phyloP scores from a whole-genome alignment of 2,113 vertebrate species.

The Xiphophorus couchianus region DNA sequence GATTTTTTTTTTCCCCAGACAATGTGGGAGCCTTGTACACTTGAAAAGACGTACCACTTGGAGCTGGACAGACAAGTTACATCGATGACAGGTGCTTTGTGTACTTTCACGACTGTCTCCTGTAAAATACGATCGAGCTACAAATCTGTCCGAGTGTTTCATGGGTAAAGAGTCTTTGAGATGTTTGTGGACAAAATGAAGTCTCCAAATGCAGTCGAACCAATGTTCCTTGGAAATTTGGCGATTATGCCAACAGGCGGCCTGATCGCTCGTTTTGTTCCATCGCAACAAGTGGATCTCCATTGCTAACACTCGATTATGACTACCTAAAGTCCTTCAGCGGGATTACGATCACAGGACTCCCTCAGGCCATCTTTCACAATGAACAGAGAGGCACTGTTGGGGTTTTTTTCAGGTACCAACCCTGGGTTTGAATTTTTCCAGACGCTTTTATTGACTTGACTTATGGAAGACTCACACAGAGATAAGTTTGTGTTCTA shows the following conservation, averaged over 20 bases:
- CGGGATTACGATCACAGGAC: slow-evolving; percentile 19
- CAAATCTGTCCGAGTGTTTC: slow-evolving; percentile 33
- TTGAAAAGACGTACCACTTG: background rate
- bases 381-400: slow-evolving; percentile 43
- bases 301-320: slow-evolving; percentile 52
- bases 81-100: background rate
- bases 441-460: slow-evolving; percentile 34
- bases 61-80: background rate
- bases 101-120: background rate
- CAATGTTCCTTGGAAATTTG: slow-evolving; percentile 30
- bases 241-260: slow-evolving; percentile 17
- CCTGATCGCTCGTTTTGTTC: slow-evolving; percentile 27
- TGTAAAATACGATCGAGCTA: slow-evolving; percentile 1
- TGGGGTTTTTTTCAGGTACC: slow-evolving; percentile 12
- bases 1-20: too few species aligned
- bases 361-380: slow-evolving; percentile 31
- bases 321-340: slow-evolving; percentile 33
- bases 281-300: slow-evolving; percentile 27
- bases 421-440: slow-evolving; percentile 23
- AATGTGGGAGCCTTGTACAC: too few species aligned
- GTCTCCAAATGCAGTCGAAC: slow-evolving; percentile 23
- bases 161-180: slow-evolving; percentile 15
- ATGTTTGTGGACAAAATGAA: slow-evolving; percentile 14
- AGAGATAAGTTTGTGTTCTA: slow-evolving; percentile 7
- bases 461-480: slow-evolving; percentile 32